phyloP scores from a whole-genome alignment of 2,113 vertebrate genomes.

The Thunnus maccoyii region DNA sequence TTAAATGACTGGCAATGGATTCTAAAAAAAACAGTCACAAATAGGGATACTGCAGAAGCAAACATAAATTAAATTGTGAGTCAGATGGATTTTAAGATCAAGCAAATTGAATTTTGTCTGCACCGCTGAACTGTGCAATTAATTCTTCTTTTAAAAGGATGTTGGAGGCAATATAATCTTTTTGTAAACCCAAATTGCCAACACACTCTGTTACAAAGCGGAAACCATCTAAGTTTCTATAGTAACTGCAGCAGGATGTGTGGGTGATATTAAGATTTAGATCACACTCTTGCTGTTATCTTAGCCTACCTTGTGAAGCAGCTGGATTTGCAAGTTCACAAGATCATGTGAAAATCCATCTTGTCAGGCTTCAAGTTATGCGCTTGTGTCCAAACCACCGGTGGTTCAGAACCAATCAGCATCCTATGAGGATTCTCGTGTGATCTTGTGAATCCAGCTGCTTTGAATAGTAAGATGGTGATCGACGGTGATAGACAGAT shows the following conservation, averaged over 20 bases:
- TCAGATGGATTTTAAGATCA: background rate
- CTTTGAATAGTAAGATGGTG: no score
- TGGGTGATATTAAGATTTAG: conserved; percentile 3
- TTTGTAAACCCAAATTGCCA: background rate
- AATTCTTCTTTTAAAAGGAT: background rate
- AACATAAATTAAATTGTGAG: background rate
- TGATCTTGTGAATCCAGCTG: no score
- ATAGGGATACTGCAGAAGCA: background rate
- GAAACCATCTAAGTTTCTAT: conserved; percentile 14
- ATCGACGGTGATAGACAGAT: no score
- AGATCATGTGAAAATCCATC: no score
- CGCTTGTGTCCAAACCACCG: no score
- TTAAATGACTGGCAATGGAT: background rate
- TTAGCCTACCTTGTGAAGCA: no score
- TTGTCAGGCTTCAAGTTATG: no score
- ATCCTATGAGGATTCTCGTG: no score
- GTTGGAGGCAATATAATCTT: background rate
- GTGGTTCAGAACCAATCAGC: no score
- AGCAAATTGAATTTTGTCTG: background rate
- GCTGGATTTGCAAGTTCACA: no score
- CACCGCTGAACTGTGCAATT: background rate
- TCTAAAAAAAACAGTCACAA: background rate
- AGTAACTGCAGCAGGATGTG: conserved; percentile 7
- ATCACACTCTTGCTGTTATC: background rate
- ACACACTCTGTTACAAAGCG: background rate